Evolutionary conservation across 2,797 vertebrate species (phyloP).

Genomic region (Acipenser oxyrinchus): DNA sequence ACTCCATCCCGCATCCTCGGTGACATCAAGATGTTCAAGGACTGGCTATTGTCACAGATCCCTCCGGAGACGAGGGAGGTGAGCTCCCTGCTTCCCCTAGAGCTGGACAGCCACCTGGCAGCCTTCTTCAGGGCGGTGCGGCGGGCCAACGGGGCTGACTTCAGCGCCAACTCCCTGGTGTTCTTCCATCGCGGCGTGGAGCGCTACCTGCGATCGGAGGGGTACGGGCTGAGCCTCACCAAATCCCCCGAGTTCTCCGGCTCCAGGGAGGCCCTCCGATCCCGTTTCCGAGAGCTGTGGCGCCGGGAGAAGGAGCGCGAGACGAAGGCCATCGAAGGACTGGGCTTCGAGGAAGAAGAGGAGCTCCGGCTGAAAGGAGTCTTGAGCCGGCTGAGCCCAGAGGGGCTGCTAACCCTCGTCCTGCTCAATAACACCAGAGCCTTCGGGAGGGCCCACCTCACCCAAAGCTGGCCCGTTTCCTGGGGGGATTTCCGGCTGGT

Average conservation of each 20-base stretch:
- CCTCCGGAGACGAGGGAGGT: background rate
- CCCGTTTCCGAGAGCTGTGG: background rate
- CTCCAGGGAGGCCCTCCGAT: background rate
- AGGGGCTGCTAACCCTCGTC: conserved; percentile 15
- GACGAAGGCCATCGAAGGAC: background rate
- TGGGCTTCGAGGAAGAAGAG: background rate
- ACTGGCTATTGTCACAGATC: background rate
- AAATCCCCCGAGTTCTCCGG: background rate
- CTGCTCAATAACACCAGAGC: conserved; percentile 14
- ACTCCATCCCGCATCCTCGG: background rate
- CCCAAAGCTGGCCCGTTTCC: background rate
- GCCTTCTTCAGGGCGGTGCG: background rate
- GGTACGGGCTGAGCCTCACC: background rate
- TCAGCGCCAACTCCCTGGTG: background rate
- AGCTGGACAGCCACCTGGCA: background rate
- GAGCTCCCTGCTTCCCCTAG: background rate
- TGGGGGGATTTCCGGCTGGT: conserved; percentile 4
- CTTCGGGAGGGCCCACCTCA: conserved; percentile 4
- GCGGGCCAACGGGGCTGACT: background rate
- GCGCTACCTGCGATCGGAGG: background rate
- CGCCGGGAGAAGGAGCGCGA: background rate
- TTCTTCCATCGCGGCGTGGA: background rate
- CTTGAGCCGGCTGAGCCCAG: conserved; percentile 3
- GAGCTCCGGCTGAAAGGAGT: background rate
- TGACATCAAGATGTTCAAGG: background rate